Evolutionary conservation across 2,888 invertebrate species (phyloP).

Genomic region (Harmothoe impar): DNA sequence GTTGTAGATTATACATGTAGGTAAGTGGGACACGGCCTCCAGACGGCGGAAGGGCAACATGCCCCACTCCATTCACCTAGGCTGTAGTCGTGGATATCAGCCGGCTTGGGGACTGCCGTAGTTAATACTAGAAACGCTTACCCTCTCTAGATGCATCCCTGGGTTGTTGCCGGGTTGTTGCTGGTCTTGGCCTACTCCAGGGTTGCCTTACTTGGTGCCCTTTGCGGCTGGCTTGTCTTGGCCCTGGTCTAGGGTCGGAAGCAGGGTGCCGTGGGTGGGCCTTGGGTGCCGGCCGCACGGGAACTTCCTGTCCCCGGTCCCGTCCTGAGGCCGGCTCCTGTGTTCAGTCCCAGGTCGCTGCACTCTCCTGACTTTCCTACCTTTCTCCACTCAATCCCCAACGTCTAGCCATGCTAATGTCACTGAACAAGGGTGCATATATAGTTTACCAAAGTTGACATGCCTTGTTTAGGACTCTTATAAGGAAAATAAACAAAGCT

Average conservation of each 20-base stretch:
- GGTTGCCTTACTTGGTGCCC: not conserved
- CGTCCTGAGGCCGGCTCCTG: not conserved
- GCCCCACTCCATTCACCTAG: no score
- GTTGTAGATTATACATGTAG: constrained; percentile 15
- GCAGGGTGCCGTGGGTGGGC: not conserved
- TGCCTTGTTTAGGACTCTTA: not conserved
- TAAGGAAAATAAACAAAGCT: constrained; percentile 13
- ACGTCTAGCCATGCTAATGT: not conserved
- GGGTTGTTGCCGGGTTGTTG: not conserved
- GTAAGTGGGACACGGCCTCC: not conserved
- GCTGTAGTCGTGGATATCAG: not conserved
- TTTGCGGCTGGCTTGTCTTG: not conserved
- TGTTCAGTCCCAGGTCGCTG: no score
- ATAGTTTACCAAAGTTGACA: not conserved
- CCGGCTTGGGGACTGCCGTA: not conserved
- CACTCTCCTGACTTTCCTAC: not conserved
- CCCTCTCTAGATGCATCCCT: not conserved
- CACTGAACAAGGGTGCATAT: not conserved
- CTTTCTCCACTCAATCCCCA: not conserved
- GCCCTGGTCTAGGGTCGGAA: not conserved
- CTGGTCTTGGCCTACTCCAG: not conserved
- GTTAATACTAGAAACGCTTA: not conserved
- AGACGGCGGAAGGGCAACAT: not conserved
- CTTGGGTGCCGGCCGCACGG: not conserved
- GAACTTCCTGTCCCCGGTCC: not conserved